Conservation (phyloP, 2,888 invertebrate species). For the Phortica magna region DNA sequence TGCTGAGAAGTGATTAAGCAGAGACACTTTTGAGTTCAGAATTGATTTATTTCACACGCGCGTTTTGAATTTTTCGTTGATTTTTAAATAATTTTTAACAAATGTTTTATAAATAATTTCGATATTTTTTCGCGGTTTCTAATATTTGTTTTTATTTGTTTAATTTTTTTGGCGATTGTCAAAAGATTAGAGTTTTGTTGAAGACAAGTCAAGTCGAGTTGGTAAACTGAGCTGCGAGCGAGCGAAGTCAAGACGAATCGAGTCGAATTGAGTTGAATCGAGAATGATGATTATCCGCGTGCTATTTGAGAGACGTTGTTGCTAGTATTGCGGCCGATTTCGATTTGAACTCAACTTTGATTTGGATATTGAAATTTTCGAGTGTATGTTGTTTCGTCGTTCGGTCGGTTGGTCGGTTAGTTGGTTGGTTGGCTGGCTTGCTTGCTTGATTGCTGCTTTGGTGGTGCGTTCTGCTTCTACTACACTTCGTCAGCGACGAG, state of each 20-base stretch:
- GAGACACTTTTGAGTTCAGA: not conserved
- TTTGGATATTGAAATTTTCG: conserved; percentile 74
- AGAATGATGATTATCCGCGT: conserved; percentile 66
- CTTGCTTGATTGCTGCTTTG: conserved; percentile 47
- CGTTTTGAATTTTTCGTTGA: not conserved
- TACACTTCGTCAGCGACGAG: conserved; percentile 35
- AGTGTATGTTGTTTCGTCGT: conserved; percentile 47
- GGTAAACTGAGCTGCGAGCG: no score
- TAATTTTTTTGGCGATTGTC: not conserved
- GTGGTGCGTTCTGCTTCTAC: conserved; percentile 47
- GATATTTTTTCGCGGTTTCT: not conserved
- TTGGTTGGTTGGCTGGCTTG: conserved; percentile 24
- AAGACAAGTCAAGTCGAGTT: not conserved
- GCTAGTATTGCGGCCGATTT: conserved; percentile 75
- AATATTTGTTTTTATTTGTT: conserved; percentile 1
- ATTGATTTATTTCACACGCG: conserved; percentile 1
- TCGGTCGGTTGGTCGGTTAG: conserved; percentile 37
- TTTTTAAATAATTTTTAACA: not conserved
- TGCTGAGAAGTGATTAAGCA: not conserved
- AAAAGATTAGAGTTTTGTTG: not conserved
- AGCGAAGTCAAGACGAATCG: not conserved
- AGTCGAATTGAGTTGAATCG: conserved; percentile 46
- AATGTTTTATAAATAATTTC: not conserved
- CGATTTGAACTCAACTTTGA: conserved; percentile 77
- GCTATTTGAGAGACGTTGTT: conserved; percentile 72